Evolutionary conservation across 2,797 vertebrate species (phyloP).

Genomic region (Squalus acanthias): DNA sequence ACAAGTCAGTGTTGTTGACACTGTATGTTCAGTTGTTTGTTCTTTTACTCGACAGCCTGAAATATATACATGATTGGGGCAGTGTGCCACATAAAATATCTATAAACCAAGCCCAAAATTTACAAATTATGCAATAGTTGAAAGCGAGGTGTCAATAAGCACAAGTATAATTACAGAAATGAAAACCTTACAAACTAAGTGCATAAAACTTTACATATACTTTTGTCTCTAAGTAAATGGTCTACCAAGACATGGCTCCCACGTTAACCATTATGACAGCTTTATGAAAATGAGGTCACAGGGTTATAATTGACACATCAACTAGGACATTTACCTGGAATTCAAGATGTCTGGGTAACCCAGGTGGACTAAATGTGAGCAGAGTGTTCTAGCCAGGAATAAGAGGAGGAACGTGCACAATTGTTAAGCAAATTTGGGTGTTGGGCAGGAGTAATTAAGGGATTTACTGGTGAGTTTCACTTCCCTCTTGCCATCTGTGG

Average conservation of each 20-base stretch:
- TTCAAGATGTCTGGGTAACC: not conserved
- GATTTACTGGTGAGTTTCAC: not conserved
- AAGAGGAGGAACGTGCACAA: not conserved
- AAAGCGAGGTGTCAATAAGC: not conserved
- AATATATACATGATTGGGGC: not conserved
- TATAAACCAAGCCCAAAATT: no score
- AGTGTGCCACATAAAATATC: not conserved
- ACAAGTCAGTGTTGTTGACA: not conserved
- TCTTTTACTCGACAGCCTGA: not conserved
- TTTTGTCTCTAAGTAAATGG: not conserved
- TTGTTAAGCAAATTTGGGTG: not conserved
- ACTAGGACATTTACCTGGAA: not conserved
- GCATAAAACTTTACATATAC: not conserved
- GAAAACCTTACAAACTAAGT: not conserved
- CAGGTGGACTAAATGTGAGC: not conserved
- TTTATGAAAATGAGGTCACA: not conserved
- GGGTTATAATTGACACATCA: not conserved
- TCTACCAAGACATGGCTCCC: not conserved
- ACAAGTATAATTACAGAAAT: not conserved
- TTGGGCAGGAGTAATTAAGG: not conserved
- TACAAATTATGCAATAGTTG: not conserved
- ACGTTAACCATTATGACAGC: not conserved
- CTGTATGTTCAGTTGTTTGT: not conserved
- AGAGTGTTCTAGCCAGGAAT: not conserved
- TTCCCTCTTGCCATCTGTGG: not conserved